These are phyloP conservation scores for Tetraodon nigroviridis DNA, from an alignment of 2,113 vertebrate genomes.

Conservation along the genomic window DNA sequence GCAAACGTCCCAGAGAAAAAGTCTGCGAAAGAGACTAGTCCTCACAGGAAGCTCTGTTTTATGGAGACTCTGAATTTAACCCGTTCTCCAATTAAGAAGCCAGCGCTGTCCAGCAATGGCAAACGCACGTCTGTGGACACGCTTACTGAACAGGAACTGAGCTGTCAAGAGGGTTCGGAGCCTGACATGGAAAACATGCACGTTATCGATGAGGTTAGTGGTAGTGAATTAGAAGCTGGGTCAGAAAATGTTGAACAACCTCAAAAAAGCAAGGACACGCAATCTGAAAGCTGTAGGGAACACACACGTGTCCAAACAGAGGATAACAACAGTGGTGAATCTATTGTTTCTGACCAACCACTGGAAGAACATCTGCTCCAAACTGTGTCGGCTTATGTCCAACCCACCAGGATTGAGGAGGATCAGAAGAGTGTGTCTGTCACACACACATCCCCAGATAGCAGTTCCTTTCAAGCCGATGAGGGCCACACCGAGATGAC, in stretches of 20 bases:
- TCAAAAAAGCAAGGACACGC: not conserved
- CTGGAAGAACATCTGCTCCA: constrained; percentile 6
- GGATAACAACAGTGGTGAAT: not conserved
- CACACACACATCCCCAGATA: not conserved
- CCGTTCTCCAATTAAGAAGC: constrained; percentile 89
- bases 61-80: constrained; percentile 97
- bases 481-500: not conserved
- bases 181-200: constrained; percentile 59
- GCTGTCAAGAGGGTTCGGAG: constrained; percentile 30
- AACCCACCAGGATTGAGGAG: not conserved
- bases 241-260: not conserved
- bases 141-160: constrained; percentile 6
- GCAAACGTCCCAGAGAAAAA: constrained; percentile 5
- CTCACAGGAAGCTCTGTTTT: constrained; percentile 85
- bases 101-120: not conserved
- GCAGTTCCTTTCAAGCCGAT: not conserved
- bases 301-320: not conserved
- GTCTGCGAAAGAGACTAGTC: constrained; percentile 48
- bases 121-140: constrained; percentile 29
- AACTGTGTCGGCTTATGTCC: constrained; percentile 7
- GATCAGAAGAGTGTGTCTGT: not conserved
- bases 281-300: not conserved
- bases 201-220: constrained; percentile 64
- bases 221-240: constrained; percentile 35
- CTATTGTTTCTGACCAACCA: not conserved